A percentile compares a stretch with the other conserved stretches of the same genome.
Conservation (phyloP, 1,140 invertebrate genomes). For the Drosophila guanche region DNA sequence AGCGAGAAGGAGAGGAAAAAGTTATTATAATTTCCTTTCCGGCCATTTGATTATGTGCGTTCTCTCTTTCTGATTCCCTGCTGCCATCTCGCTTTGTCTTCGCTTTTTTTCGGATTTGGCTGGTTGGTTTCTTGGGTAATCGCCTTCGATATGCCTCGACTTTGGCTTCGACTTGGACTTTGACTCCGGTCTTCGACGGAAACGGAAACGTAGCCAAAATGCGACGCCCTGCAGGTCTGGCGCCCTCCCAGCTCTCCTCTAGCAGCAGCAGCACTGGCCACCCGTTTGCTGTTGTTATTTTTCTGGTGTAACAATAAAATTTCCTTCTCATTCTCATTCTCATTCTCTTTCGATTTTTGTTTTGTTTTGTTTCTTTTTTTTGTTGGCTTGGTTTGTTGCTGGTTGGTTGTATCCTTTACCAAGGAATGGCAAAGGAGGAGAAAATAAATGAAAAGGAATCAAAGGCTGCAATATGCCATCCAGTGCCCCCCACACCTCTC, state of each 20-base stretch:
- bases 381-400: not conserved
- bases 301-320: constrained; percentile 80
- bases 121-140: constrained; percentile 48
- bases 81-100: constrained; percentile 13
- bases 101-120: constrained; percentile 18
- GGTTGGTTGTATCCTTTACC: constrained; percentile 27
- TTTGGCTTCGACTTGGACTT: constrained; percentile 33
- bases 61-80: too few species aligned
- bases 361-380: constrained; percentile 6
- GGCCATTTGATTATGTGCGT: not conserved
- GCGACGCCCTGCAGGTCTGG: constrained; percentile 66
- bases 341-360: not conserved
- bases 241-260: not conserved
- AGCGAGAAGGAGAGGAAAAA: constrained; percentile 41
- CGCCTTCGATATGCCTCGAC: constrained; percentile 62
- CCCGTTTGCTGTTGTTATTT: constrained; percentile 68
- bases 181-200: constrained; percentile 60
- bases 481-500: constrained; percentile 12
- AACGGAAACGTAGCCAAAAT: constrained; percentile 80
- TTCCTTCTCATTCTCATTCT: constrained; percentile 46
- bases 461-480: constrained; percentile 75
- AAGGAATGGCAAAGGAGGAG: constrained; percentile 10
- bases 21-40: constrained; percentile 69
- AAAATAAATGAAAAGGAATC: constrained; percentile 63
- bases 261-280: not conserved